Base-by-base conservation (phyloP, 2,888 invertebrate genomes). In the Orthosia gracilis region DNA sequence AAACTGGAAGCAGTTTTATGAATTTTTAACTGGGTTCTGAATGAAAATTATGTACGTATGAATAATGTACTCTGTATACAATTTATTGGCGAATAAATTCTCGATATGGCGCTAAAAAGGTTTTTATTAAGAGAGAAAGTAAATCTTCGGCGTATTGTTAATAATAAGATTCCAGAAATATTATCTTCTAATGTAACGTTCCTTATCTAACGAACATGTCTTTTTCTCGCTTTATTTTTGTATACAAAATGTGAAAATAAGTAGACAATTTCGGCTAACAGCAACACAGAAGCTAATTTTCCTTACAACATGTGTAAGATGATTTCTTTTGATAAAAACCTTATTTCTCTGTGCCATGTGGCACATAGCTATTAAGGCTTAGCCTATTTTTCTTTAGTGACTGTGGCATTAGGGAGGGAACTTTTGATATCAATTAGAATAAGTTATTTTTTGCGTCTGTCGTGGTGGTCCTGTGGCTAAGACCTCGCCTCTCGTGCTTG, bases 81-180 rank as follows among this genome's bases (percentile, higher is more conserved):
- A 85, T 87, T 86, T 87, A 87, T 78, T 68, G 71, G 71, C 65
- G 76, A 72, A 82, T 87, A 84, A 84, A 86, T 86, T 86, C 69
- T 73, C 71, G 70, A 82, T 87, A 85, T 80, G 73, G 85, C 84
- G 73, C 73, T 47, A 71, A 85, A 67, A 79, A 80, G 82, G 81
- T 82, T 83, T 82, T 82, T 87, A 83, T 82, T 78, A 81, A 71
- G 78, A 71, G 57, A 58, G 73, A 77, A 67, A 57, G 82, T 85
- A 87, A 78, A 86, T 85, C 80, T 83, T 76, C 69, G 0, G 69
- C 58, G 73, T 74, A 70, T 87, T 86, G 76, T 83, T 86, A 87
- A 85, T 86, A 85, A 77, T 86, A 85, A 77, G 76, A 78, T 83
- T 77, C 55, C 69, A 69, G 72, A 80, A 80, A 80, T 85, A 73